Evolutionary conservation across 2,888 invertebrate genomes (phyloP).

Genomic region (Plutella xylostella): DNA sequence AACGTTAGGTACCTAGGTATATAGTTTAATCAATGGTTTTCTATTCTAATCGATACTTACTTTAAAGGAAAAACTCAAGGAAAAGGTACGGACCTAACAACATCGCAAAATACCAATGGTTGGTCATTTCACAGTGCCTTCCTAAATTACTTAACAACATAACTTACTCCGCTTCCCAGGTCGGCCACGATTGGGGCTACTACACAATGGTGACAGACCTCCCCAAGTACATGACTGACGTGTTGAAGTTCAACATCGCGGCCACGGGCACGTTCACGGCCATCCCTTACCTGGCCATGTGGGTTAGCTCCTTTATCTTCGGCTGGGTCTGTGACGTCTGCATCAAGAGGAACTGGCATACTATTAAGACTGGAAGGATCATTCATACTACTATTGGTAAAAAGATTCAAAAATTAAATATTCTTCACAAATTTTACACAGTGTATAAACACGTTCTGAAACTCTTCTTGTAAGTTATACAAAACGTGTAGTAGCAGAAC

Average conservation of each 20-base stretch:
- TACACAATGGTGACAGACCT: conserved; percentile 79
- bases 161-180: too few relatives aligned
- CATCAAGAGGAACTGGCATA: conserved; percentile 70
- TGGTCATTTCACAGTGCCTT: too few relatives aligned
- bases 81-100: too few relatives aligned
- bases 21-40: too few relatives aligned
- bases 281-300: conserved; percentile 76
- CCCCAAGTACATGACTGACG: conserved; percentile 77
- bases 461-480: too few relatives aligned
- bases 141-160: too few relatives aligned
- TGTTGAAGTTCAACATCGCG: conserved; percentile 74
- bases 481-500: too few relatives aligned
- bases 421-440: background rate
- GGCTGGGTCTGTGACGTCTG: conserved; percentile 79
- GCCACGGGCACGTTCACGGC: conserved; percentile 75
- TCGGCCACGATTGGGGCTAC: conserved; percentile 75
- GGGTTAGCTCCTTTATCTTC: conserved; percentile 74
- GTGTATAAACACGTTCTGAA: background rate
- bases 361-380: conserved; percentile 71
- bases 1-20: too few relatives aligned
- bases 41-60: too few relatives aligned
- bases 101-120: too few relatives aligned
- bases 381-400: conserved; percentile 77
- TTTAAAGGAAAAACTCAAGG: too few relatives aligned
- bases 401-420: too few relatives aligned